Percentiles rank a stretch among this genome's conserved stretches.
Conservation (phyloP, 2,113 vertebrate genomes). For the Gavialis gangeticus region DNA sequence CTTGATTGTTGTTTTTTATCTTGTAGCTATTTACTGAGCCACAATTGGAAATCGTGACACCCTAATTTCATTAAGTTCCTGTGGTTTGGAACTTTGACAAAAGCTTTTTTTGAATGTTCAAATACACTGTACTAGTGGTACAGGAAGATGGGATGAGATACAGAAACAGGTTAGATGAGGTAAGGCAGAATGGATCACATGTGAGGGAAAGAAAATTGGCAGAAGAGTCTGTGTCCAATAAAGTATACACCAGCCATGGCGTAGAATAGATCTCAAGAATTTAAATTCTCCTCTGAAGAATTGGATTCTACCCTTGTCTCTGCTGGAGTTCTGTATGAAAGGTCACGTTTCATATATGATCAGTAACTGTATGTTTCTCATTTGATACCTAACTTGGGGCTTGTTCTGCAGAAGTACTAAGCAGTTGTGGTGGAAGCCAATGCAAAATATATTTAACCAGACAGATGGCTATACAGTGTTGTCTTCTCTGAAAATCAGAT, state of each 20-base stretch:
- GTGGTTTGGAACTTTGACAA: too few relatives aligned
- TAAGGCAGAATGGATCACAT: background rate
- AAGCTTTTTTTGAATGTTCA: too few relatives aligned
- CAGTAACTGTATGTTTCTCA: background rate
- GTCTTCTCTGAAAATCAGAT: background rate
- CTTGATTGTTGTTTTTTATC: too few relatives aligned
- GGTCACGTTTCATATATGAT: background rate
- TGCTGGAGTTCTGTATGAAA: background rate
- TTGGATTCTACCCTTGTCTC: rapidly evolving
- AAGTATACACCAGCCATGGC: background rate
- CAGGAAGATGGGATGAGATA: too few relatives aligned
- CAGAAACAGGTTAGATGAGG: too few relatives aligned
- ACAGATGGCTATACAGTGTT: background rate
- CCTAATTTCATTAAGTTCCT: too few relatives aligned
- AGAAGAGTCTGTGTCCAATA: background rate
- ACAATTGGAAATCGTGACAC: too few relatives aligned
- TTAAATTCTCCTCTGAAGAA: background rate
- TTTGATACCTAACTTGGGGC: background rate
- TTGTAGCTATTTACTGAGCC: too few relatives aligned
- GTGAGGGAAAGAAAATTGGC: background rate
- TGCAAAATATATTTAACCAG: background rate
- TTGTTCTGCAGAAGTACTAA: constrained; percentile 23
- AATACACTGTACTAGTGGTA: too few relatives aligned
- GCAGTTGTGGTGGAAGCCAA: background rate
- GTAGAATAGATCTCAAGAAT: background rate